Evolutionary conservation across 1,140 invertebrate genomes (phyloP).

Genomic region (Drosophila parabipectinata): DNA sequence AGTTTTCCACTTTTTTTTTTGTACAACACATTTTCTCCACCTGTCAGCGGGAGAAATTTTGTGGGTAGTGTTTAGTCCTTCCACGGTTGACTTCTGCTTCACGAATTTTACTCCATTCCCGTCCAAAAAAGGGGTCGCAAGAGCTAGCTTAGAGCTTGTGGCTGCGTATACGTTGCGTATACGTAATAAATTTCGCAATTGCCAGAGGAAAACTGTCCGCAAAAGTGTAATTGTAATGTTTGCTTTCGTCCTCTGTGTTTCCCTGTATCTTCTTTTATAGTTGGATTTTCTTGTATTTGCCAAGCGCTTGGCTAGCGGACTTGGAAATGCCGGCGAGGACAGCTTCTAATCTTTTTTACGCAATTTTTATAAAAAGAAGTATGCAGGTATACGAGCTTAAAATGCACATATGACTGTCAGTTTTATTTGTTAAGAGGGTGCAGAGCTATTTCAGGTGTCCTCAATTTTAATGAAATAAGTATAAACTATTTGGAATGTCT

Average conservation of each 20-base stretch:
- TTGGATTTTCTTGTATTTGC: constrained; percentile 55
- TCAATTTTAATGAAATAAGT: neutral
- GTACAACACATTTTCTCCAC: constrained; percentile 32
- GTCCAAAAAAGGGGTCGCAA: neutral
- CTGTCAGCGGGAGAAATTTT: constrained; percentile 47
- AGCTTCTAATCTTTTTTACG: constrained; percentile 52
- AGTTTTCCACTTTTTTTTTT: constrained; percentile 32
- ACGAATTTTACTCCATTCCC: neutral
- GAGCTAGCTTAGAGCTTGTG: constrained; percentile 3
- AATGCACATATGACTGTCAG: constrained; percentile 8
- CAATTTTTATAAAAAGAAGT: constrained; percentile 14
- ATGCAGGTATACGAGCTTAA: neutral
- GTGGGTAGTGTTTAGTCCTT: constrained; percentile 24
- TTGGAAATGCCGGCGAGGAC: constrained; percentile 9
- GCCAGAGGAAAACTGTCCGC: constrained; percentile 56
- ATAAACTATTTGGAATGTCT: neutral
- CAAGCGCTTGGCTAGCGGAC: constrained; percentile 38
- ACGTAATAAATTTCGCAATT: constrained; percentile 58
- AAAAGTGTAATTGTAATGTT: constrained; percentile 67
- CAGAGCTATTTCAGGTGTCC: neutral
- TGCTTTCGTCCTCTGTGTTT: constrained; percentile 24
- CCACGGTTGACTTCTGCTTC: constrained; percentile 22
- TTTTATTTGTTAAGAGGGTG: constrained; percentile 8
- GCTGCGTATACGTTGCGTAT: constrained; percentile 39
- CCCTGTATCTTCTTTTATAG: constrained; percentile 36